phyloP scores from a whole-genome alignment of 1,140 invertebrate genomes.

The Lutraria rhynchaena region DNA sequence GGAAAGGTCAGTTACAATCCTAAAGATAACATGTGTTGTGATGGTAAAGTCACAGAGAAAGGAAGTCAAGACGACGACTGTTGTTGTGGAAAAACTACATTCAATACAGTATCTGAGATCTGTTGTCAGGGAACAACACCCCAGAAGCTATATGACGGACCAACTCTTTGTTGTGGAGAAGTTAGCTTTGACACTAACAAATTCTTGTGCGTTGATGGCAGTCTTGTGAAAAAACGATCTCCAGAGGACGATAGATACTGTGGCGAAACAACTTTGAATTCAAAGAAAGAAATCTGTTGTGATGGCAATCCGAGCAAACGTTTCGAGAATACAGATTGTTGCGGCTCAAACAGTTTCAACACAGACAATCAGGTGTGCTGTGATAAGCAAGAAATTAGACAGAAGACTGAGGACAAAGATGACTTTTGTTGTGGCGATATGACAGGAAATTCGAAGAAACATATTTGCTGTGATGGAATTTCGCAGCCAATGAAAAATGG shows the following conservation, averaged over 20 bases:
- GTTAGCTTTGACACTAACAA: conserved; percentile 32
- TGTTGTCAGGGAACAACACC: conserved; percentile 54
- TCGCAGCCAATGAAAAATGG: conserved; percentile 33
- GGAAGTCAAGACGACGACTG: conserved; percentile 49
- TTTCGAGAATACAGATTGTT: conserved; percentile 36
- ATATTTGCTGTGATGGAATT: conserved; percentile 47
- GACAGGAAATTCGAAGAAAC: conserved; percentile 40
- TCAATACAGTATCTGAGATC: conserved; percentile 41
- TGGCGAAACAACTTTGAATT: conserved; percentile 46
- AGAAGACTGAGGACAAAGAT: conserved; percentile 25
- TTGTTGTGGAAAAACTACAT: conserved; percentile 51
- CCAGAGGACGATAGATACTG: conserved; percentile 43
- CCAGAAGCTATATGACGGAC: conserved; percentile 33
- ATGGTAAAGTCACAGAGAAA: conserved; percentile 38
- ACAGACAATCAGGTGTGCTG: conserved; percentile 37
- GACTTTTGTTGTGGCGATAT: conserved; percentile 49
- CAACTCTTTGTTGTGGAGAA: conserved; percentile 35
- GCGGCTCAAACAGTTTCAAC: conserved; percentile 40
- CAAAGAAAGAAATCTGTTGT: conserved; percentile 49
- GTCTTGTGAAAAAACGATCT: conserved; percentile 20
- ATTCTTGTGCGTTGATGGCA: conserved; percentile 30
- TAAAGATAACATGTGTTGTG: conserved; percentile 44
- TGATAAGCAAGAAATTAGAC: conserved; percentile 43
- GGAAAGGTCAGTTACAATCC: conserved; percentile 51
- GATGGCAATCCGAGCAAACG: conserved; percentile 34